These are phyloP conservation scores for Thermophis baileyi DNA, from an alignment of 2,113 vertebrate genomes.

Conservation along the genomic window DNA sequence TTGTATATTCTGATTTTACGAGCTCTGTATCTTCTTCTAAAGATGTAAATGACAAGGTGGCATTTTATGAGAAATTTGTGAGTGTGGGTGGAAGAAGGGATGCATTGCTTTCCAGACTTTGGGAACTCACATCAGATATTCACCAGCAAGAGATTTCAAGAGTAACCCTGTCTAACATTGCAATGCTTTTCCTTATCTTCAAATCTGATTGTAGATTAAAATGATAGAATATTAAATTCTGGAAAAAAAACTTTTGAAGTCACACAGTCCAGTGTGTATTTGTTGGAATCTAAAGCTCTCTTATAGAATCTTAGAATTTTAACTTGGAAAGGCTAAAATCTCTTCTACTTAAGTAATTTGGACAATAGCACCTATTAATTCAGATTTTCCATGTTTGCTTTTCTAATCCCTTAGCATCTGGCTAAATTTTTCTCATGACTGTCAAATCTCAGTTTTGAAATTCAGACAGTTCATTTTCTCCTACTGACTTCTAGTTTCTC, in stretches of 20 bases:
- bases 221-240: not conserved
- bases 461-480: not conserved
- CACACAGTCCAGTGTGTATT: too few species aligned
- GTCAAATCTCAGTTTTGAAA: not conserved
- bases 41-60: not conserved
- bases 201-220: not conserved
- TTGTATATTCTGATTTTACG: not conserved
- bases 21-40: not conserved
- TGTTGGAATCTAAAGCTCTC: not conserved
- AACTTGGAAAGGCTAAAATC: not conserved
- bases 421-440: not conserved
- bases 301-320: not conserved
- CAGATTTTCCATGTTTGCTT: not conserved
- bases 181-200: not conserved
- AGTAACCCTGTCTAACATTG: not conserved
- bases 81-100: not conserved
- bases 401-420: not conserved
- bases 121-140: not conserved
- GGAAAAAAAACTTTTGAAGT: not conserved
- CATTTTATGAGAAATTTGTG: not conserved
- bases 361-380: not conserved
- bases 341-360: not conserved
- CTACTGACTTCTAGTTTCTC: too few species aligned
- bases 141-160: not conserved
- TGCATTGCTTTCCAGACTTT: not conserved